Percentiles rank a stretch among this genome's conserved stretches.
These are phyloP conservation scores for Bubo bubo DNA, from an alignment of 2,113 vertebrate species.

Conservation along the genomic window DNA sequence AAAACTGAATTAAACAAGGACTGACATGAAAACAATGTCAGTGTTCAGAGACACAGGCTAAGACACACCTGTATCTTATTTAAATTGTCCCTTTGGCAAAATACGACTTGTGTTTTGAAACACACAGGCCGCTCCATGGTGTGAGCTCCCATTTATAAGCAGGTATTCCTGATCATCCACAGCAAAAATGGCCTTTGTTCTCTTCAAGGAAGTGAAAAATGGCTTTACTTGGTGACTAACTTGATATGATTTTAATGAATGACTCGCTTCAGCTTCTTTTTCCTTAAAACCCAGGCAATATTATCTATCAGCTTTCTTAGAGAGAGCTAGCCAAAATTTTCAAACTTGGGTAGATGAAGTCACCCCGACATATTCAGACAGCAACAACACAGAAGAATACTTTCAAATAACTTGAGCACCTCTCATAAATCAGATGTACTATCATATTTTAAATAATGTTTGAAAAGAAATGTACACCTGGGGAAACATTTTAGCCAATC, in stretches of 20 bases:
- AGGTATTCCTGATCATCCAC: neutral
- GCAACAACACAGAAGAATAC: neutral
- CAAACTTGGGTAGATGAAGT: neutral
- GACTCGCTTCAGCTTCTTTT: neutral
- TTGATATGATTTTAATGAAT: neutral
- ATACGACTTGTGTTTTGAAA: neutral
- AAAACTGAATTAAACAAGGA: neutral
- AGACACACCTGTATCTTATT: neutral
- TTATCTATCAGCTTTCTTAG: neutral
- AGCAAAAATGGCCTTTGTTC: neutral
- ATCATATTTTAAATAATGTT: neutral
- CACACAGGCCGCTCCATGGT: neutral
- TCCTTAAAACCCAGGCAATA: neutral
- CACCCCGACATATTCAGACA: neutral
- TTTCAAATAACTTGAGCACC: neutral
- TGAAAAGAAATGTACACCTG: neutral
- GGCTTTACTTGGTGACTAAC: neutral
- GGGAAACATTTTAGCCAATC: neutral
- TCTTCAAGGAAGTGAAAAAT: neutral
- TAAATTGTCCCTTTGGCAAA: neutral
- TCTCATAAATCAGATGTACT: neutral
- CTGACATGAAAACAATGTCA: neutral
- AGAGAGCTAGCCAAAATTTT: neutral
- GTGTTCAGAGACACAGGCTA: neutral
- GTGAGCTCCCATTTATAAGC: neutral